These are phyloP conservation scores for Denticeps clupeoides DNA, from an alignment of 2,797 vertebrate species.

Conservation along the genomic window DNA sequence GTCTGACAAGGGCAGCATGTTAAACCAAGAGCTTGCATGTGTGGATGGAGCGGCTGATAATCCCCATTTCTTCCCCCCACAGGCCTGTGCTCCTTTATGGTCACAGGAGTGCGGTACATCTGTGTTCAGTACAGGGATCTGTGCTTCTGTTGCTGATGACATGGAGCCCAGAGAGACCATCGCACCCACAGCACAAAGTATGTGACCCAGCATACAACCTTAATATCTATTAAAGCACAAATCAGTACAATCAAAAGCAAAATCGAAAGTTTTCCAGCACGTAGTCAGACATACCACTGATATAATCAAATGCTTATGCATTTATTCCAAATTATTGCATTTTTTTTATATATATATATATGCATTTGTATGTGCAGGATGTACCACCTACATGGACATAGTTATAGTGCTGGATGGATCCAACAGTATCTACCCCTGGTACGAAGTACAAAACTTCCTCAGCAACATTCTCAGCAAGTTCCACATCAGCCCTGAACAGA, in stretches of 20 bases:
- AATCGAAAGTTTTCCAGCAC: no score
- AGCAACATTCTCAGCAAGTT: constrained; percentile 88
- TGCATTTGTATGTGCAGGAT: constrained; percentile 57
- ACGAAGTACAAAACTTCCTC: constrained; percentile 88
- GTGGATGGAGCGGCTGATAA: no score
- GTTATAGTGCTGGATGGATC: constrained; percentile 89
- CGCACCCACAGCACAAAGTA: constrained; percentile 81
- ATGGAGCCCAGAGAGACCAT: constrained; percentile 61
- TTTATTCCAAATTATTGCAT: no score
- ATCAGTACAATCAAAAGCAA: no score
- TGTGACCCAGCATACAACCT: constrained; percentile 29
- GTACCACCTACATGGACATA: constrained; percentile 90
- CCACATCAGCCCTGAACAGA: constrained; percentile 89
- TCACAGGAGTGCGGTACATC: constrained; percentile 86
- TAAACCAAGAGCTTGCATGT: no score
- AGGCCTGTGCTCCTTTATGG: constrained; percentile 91
- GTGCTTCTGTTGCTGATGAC: constrained; percentile 63
- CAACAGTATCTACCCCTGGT: constrained; percentile 98
- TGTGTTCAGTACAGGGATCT: constrained; percentile 83
- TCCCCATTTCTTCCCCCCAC: no score
- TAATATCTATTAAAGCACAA: no score
- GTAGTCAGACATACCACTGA: no score
- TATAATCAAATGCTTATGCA: no score
- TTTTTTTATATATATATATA: constrained; percentile 2
- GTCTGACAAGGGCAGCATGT: no score